Percentiles rank a stretch among this genome's conserved stretches.
phyloP scores from a whole-genome alignment of 1,140 invertebrate species.

The Hylyphantes graminicola region DNA sequence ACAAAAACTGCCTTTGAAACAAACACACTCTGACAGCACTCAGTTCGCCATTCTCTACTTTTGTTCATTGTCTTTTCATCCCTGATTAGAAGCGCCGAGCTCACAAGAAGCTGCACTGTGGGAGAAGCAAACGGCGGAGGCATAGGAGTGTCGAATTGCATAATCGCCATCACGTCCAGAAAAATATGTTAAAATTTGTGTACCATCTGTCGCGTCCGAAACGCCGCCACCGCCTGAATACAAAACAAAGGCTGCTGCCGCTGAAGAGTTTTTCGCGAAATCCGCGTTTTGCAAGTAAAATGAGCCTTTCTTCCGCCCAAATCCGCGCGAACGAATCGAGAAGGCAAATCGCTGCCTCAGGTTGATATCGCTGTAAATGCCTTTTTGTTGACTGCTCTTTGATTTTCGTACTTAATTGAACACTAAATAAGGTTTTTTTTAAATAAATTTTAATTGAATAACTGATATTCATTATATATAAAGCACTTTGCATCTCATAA shows the following conservation, averaged over 20 bases:
- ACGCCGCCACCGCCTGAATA: conserved; percentile 29
- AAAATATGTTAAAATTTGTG: conserved; percentile 55
- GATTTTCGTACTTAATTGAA: too few species aligned
- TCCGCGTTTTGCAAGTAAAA: conserved; percentile 51
- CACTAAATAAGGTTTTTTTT: too few species aligned
- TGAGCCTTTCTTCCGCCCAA: conserved; percentile 50
- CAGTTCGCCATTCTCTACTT: not conserved
- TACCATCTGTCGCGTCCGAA: conserved; percentile 48
- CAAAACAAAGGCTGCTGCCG: conserved; percentile 36
- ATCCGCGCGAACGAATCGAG: conserved; percentile 46
- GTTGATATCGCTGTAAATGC: too few species aligned
- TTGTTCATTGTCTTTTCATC: conserved; percentile 36
- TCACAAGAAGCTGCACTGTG: conserved; percentile 6
- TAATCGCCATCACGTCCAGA: conserved; percentile 46
- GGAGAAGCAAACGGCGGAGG: not conserved
- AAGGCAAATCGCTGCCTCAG: not conserved
- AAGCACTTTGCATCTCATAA: too few species aligned
- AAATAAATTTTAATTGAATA: too few species aligned
- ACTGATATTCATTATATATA: too few species aligned
- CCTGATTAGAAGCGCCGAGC: conserved; percentile 19
- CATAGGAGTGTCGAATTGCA: not conserved
- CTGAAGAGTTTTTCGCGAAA: conserved; percentile 27
- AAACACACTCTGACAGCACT: conserved; percentile 23
- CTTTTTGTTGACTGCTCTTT: too few species aligned
- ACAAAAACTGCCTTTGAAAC: not conserved